These are phyloP conservation scores for Monopis laevigella DNA, from an alignment of 2,888 invertebrate genomes.

Conservation along the genomic window DNA sequence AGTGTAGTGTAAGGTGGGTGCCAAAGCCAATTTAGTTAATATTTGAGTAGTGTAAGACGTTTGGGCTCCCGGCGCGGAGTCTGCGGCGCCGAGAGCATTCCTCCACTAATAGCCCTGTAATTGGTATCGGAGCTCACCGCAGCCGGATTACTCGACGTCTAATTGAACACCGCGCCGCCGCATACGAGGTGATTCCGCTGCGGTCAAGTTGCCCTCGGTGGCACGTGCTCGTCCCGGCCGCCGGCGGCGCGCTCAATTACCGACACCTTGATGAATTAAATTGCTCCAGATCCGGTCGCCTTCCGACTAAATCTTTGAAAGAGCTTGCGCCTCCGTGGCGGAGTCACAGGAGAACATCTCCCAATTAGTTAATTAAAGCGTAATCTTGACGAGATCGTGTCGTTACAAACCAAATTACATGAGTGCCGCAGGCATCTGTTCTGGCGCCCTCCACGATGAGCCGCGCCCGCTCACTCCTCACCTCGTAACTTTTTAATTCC, in stretches of 20 bases:
- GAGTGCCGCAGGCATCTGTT: slow-evolving; percentile 54
- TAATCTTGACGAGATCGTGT: slow-evolving; percentile 43
- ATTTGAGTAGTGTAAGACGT: no score
- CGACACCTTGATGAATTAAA: slow-evolving; percentile 51
- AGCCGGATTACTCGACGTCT: slow-evolving; percentile 65
- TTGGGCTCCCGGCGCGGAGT: no score
- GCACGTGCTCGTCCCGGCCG: slow-evolving; percentile 40
- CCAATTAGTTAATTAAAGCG: slow-evolving; percentile 68
- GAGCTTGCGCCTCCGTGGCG: slow-evolving; percentile 13
- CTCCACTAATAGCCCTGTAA: slow-evolving; percentile 62
- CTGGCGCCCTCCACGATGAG: slow-evolving; percentile 20
- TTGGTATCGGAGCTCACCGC: slow-evolving; percentile 66
- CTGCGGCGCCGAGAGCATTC: slow-evolving; percentile 27
- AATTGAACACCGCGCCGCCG: slow-evolving; percentile 48
- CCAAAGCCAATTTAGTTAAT: no score
- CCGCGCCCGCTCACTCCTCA: no score
- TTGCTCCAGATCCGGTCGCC: slow-evolving; percentile 34
- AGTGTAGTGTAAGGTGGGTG: no score
- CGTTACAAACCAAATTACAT: slow-evolving; percentile 53
- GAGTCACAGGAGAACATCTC: slow-evolving; percentile 24
- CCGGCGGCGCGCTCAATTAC: slow-evolving; percentile 40
- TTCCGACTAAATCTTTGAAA: not conserved
- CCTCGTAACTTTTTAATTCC: not conserved
- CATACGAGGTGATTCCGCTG: slow-evolving; percentile 47
- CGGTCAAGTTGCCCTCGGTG: slow-evolving; percentile 55